phyloP scores from a whole-genome alignment of 2,113 vertebrate species.

The Gobius niger region DNA sequence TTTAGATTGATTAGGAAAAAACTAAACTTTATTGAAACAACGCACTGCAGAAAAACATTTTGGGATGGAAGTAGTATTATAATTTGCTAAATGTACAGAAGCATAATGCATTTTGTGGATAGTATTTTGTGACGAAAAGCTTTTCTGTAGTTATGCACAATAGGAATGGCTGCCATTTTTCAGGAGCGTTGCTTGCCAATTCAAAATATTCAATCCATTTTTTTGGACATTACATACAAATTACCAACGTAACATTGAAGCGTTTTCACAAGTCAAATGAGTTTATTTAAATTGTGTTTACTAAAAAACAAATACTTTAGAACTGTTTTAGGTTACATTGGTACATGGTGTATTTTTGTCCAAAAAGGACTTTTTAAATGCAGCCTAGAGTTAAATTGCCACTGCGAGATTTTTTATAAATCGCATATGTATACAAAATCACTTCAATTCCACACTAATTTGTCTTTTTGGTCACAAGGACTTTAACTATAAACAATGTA shows the following conservation, averaged over 20 bases:
- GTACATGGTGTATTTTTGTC: conserved; percentile 45
- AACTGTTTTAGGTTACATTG: conserved; percentile 42
- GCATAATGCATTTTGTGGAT: conserved; percentile 86
- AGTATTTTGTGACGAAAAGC: conserved; percentile 81
- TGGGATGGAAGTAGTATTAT: conserved; percentile 90
- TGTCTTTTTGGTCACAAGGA: conserved; percentile 44
- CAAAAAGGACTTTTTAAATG: conserved; percentile 57
- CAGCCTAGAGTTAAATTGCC: conserved; percentile 66
- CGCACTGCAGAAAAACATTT: conserved; percentile 88
- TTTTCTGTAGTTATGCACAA: conserved; percentile 86
- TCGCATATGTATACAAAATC: conserved; percentile 47
- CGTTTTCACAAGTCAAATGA: conserved; percentile 34
- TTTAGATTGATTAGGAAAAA: conserved; percentile 87
- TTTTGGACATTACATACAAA: conserved; percentile 31
- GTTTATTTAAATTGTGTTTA: conserved; percentile 27
- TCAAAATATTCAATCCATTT: conserved; percentile 11
- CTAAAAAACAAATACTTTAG: conserved; percentile 38
- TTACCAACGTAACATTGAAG: conserved; percentile 26
- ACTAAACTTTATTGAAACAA: conserved; percentile 97
- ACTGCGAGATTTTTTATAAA: conserved; percentile 57
- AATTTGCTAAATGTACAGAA: conserved; percentile 96
- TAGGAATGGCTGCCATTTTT: conserved; percentile 82
- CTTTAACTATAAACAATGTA: conserved; percentile 50
- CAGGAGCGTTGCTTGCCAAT: conserved; percentile 42
- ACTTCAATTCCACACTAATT: conserved; percentile 50